Percentiles rank a stretch among this genome's conserved stretches.
phyloP scores from a whole-genome alignment of 2,888 invertebrate species.

The Aphidoletes aphidimyza region DNA sequence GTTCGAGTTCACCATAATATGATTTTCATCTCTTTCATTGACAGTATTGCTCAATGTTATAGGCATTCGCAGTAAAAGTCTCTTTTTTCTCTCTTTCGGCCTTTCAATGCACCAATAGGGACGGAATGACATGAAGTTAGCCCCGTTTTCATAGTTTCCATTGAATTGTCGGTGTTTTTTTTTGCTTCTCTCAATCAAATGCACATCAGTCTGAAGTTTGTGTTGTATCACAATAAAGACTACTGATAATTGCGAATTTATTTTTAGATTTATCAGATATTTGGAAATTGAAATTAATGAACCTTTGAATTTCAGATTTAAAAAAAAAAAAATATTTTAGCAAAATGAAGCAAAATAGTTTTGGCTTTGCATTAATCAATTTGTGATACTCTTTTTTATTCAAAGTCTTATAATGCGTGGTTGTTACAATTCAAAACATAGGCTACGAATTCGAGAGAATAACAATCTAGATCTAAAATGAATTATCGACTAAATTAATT shows the following conservation, averaged over 20 bases:
- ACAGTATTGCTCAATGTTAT: conserved; percentile 54
- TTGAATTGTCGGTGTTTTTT: conserved; percentile 35
- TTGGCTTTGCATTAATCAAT: no score
- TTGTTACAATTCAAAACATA: no score
- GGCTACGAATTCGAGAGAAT: no score
- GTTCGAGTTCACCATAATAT: conserved; percentile 53
- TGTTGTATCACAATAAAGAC: background rate
- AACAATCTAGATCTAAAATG: no score
- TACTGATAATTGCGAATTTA: background rate
- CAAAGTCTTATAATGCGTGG: no score
- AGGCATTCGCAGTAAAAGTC: conserved; percentile 35
- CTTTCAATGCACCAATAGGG: conserved; percentile 6
- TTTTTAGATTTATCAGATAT: no score
- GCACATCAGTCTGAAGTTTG: background rate
- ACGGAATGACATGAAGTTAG: conserved; percentile 22
- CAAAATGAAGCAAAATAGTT: no score
- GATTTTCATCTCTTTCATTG: conserved; percentile 54
- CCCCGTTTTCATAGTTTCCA: background rate
- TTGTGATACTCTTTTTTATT: no score
- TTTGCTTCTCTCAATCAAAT: background rate
- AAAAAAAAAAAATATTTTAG: no score
- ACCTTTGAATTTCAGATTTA: background rate
- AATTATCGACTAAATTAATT: no score
- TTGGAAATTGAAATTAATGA: no score
- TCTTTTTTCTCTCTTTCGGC: conserved; percentile 50